Conservation (phyloP, 1,140 invertebrate species). For the Dendrolimus punctatus region DNA sequence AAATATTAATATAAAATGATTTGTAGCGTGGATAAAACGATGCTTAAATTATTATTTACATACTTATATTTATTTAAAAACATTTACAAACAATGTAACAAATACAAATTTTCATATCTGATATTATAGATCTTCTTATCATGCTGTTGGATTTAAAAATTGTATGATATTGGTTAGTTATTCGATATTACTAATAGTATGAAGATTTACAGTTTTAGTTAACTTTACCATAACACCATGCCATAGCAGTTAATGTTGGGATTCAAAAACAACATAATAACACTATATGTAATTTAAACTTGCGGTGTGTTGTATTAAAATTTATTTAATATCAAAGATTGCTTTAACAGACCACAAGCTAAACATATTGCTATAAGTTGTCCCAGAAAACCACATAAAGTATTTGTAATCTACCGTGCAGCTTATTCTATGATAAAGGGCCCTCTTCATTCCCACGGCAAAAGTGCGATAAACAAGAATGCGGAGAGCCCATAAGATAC, state of each 20-base stretch:
- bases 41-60: too few relatives aligned
- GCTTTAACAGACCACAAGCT: too few relatives aligned
- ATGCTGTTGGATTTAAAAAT: slow-evolving; percentile 12
- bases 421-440: slow-evolving; percentile 14
- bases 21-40: too few relatives aligned
- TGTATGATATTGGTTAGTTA: slow-evolving; percentile 6
- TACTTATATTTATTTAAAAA: slow-evolving; percentile 2
- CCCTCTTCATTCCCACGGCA: too few relatives aligned
- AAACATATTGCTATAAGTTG: slow-evolving; percentile 3
- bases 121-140: slow-evolving; percentile 8
- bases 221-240: slow-evolving; percentile 11
- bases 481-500: neutral
- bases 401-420: slow-evolving; percentile 44
- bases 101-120: slow-evolving; percentile 6
- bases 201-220: slow-evolving; percentile 7
- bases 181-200: neutral
- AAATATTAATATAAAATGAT: too few relatives aligned
- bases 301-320: too few relatives aligned
- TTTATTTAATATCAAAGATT: too few relatives aligned
- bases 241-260: neutral
- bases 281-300: too few relatives aligned
- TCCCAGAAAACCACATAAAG: slow-evolving; percentile 9
- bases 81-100: slow-evolving; percentile 9
- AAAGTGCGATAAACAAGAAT: neutral
- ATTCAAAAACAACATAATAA: too few relatives aligned